Conservation (phyloP, 1,140 invertebrate species). For the Zaprionus inermis region DNA sequence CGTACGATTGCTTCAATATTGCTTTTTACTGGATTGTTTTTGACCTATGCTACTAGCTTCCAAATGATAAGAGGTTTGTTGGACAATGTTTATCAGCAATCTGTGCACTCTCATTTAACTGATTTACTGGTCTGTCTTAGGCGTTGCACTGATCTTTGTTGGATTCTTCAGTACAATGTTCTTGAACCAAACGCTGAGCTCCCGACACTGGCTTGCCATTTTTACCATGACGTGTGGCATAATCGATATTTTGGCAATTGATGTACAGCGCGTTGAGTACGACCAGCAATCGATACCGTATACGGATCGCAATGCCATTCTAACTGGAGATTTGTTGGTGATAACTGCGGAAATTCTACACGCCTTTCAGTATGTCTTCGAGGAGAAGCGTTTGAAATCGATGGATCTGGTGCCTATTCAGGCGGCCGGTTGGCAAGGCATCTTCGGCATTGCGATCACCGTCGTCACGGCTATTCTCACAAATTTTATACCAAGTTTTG, state of each 20-base stretch:
- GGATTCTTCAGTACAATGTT: conserved; percentile 95
- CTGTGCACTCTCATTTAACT: background rate
- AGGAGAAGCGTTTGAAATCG: conserved; percentile 94
- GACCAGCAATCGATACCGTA: conserved; percentile 77
- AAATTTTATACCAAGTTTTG: conserved; percentile 91
- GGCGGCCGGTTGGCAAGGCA: conserved; percentile 96
- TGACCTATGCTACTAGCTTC: conserved; percentile 97
- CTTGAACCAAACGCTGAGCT: conserved; percentile 88
- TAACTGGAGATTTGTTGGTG: conserved; percentile 96
- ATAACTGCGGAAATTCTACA: conserved; percentile 95
- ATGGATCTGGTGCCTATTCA: conserved; percentile 90
- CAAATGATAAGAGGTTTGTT: conserved; percentile 96
- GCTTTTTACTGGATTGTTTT: conserved; percentile 93
- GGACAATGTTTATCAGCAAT: conserved; percentile 63
- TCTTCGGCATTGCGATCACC: conserved; percentile 94
- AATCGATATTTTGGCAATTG: conserved; percentile 91
- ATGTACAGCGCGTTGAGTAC: conserved; percentile 84
- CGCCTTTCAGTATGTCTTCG: conserved; percentile 96
- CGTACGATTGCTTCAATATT: conserved; percentile 92
- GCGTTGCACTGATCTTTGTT: conserved; percentile 97
- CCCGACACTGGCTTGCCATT: conserved; percentile 90
- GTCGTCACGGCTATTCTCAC: conserved; percentile 91
- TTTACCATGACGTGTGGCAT: conserved; percentile 91
- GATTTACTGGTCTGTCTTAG: conserved; percentile 82
- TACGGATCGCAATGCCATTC: conserved; percentile 89